Base-by-base conservation (phyloP, 2,113 vertebrate genomes). In the Prionailurus bengalensis region DNA sequence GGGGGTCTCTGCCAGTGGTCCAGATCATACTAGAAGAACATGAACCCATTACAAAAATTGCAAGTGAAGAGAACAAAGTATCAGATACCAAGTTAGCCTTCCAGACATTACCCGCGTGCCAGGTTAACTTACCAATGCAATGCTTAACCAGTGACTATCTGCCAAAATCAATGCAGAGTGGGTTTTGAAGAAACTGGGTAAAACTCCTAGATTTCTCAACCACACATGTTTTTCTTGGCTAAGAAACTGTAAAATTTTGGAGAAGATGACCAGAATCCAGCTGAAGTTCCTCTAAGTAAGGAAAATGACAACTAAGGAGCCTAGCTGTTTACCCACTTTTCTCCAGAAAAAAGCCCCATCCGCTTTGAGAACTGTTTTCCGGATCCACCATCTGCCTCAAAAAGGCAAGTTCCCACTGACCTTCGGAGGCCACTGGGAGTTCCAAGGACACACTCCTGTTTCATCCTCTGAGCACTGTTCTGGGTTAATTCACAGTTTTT, bases 151-250 rank as follows among this genome's bases (percentile, higher is more conserved):
- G 17, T 16, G 45, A 48, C n/a, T 65, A 1, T 4, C 63, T 66
- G 68, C n/a, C 27, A 85, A 48, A n/a, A 93, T 10, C 33, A n/a
- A 65, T 39, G 27, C 61, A 82, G 7, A 73, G 45, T 25, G 15
- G 1, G 36, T 55, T 53, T 80, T 91, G 45, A 87, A 86, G 78
- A 78, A 94, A 85, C 16, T 14, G 65, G 53, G 33, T 42, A 48
- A 94, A 91, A 91, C 71, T 61, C 81, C 42, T 11, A 31, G 12
- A 81, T 76, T 95, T 97, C 68, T 71, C 68, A 96, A 95, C 29
- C 36, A 33, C 5, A 11, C 45, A 16, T 71, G 45, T 63, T 96
- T 97, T 94, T 36, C 61, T 89, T 95, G 42, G 86, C 83, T 61
- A 71, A 39, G n/a, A 88, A 88, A 84, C 36, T 21, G 0, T 31